Percentiles rank a stretch among this genome's conserved stretches.
Evolutionary conservation across 2,888 invertebrate genomes (phyloP).

Genomic region (Hypolimnas misippus): DNA sequence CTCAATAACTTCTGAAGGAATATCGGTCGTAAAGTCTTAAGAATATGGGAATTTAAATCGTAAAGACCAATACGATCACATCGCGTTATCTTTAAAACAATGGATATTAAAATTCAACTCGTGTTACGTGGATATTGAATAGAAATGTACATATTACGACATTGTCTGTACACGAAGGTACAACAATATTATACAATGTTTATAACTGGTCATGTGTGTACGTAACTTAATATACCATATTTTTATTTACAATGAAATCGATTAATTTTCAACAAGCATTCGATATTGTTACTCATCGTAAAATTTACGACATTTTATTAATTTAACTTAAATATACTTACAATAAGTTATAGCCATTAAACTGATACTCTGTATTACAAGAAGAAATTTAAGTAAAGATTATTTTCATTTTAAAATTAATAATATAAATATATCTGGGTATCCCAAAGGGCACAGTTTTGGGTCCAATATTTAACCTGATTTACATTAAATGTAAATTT

Average conservation of each 20-base stretch:
- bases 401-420: not conserved
- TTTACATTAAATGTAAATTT: not conserved
- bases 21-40: too few relatives aligned
- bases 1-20: not conserved
- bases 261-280: not conserved
- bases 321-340: not conserved
- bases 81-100: not conserved
- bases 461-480: constrained; percentile 12
- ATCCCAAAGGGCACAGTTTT: constrained; percentile 18
- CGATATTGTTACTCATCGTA: not conserved
- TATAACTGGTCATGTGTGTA: not conserved
- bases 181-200: not conserved
- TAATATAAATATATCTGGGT: constrained; percentile 11
- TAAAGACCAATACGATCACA: not conserved
- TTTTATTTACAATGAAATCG: not conserved
- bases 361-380: not conserved
- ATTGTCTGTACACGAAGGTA: not conserved
- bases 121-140: not conserved
- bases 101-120: not conserved
- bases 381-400: not conserved
- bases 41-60: too few relatives aligned
- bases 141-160: constrained; percentile 2
- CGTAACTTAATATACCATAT: not conserved
- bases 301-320: not conserved
- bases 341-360: not conserved